Conservation (phyloP, 2,113 vertebrate genomes). For the Clinocottus analis region DNA sequence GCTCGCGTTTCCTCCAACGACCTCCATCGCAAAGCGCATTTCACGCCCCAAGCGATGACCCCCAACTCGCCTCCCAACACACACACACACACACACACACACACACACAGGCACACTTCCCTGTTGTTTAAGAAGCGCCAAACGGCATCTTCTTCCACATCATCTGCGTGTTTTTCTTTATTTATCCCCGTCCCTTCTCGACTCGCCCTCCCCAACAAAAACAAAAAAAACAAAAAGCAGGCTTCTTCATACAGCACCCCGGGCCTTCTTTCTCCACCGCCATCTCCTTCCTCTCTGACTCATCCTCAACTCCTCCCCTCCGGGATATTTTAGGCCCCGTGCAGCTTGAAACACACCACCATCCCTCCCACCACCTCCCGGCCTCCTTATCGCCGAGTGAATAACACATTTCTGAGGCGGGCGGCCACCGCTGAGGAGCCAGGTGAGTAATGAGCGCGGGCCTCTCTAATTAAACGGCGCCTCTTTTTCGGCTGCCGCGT, state of each 20-base stretch:
- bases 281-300: constrained; percentile 51
- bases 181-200: background rate
- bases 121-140: constrained; percentile 63
- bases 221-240: too few relatives aligned
- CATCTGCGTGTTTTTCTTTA: background rate
- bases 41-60: constrained; percentile 24
- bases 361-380: constrained; percentile 19
- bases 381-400: constrained; percentile 10
- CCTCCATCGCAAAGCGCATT: constrained; percentile 29
- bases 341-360: constrained; percentile 34
- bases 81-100: background rate
- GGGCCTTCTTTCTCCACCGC: constrained; percentile 13
- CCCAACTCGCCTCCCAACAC: background rate
- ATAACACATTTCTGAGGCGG: constrained; percentile 25
- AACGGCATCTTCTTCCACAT: constrained; percentile 1
- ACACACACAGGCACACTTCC: background rate
- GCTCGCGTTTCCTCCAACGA: background rate
- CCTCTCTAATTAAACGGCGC: constrained; percentile 79
- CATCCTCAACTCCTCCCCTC: constrained; percentile 41
- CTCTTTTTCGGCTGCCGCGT: too few relatives aligned
- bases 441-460: constrained; percentile 70
- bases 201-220: background rate
- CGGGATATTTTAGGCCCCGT: constrained; percentile 45
- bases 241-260: constrained; percentile 2
- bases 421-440: constrained; percentile 71